Conservation (phyloP, 2,113 vertebrate genomes). For the Anolis sagrei region DNA sequence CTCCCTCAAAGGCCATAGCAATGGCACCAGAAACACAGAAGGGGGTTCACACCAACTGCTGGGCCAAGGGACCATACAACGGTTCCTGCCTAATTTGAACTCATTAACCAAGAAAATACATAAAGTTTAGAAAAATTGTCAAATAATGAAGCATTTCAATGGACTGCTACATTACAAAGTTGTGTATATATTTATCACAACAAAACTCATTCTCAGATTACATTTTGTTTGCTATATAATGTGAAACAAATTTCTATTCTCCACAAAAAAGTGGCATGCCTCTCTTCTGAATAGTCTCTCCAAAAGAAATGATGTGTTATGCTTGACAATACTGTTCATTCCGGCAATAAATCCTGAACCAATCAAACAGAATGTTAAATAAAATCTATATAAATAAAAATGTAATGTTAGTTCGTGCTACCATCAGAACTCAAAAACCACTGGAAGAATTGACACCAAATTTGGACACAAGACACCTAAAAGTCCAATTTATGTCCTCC, state of each 20-base stretch:
- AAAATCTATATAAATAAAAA: no score
- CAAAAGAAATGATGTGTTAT: conserved; percentile 29
- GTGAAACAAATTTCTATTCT: conserved; percentile 1
- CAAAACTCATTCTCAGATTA: conserved; percentile 24
- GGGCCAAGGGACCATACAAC: no score
- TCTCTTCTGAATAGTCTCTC: background rate
- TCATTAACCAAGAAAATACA: background rate
- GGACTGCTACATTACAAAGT: conserved; percentile 12
- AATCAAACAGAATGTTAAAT: conserved; percentile 26
- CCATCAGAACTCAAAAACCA: no score
- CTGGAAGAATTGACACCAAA: no score
- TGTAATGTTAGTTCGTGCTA: no score
- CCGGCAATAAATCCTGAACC: conserved; percentile 14
- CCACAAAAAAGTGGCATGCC: conserved; percentile 23
- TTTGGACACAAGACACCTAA: no score
- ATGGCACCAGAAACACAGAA: no score
- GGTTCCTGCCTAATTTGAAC: background rate
- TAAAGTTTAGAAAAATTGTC: background rate
- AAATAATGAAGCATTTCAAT: conserved; percentile 5
- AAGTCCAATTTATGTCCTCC: no score
- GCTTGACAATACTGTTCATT: no score
- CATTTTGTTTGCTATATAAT: conserved; percentile 20
- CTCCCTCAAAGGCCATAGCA: no score
- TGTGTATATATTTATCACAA: background rate
- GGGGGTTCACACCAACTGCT: no score